These are phyloP conservation scores for Drosophila persimilis DNA, from an alignment of 1,140 invertebrate species.

Conservation along the genomic window DNA sequence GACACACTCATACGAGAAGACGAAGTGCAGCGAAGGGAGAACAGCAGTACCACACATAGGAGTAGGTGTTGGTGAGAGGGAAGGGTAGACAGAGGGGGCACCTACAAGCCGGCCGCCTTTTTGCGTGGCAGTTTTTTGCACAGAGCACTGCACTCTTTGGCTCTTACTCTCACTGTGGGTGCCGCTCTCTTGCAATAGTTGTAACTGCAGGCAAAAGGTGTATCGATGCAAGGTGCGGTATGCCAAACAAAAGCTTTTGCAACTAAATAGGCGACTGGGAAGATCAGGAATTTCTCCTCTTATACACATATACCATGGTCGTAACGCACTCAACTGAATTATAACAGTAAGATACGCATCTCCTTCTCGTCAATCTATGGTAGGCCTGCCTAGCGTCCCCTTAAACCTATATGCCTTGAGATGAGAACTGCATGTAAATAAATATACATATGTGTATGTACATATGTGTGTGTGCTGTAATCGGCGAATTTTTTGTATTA, in stretches of 20 bases:
- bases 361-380: too few species aligned
- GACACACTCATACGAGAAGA: constrained; percentile 15
- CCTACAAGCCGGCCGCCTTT: constrained; percentile 65
- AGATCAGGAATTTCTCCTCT: neutral
- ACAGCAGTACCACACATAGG: constrained; percentile 26
- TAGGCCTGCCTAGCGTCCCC: too few species aligned
- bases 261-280: neutral
- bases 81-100: constrained; percentile 18
- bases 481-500: constrained; percentile 51
- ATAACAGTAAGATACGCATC: too few species aligned
- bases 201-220: constrained; percentile 37
- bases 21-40: constrained; percentile 25
- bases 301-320: neutral
- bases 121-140: constrained; percentile 73
- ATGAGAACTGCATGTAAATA: neutral
- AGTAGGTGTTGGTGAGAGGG: constrained; percentile 5
- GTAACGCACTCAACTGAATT: too few species aligned
- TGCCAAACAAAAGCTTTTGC: constrained; percentile 29
- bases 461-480: constrained; percentile 47
- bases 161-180: constrained; percentile 44
- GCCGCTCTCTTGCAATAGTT: constrained; percentile 33
- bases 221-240: too few species aligned
- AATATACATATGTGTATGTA: constrained; percentile 8
- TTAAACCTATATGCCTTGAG: too few species aligned
- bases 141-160: constrained; percentile 44